Evolutionary conservation across 2,797 vertebrate genomes (phyloP).

Genomic region (Simalia tracyae): DNA sequence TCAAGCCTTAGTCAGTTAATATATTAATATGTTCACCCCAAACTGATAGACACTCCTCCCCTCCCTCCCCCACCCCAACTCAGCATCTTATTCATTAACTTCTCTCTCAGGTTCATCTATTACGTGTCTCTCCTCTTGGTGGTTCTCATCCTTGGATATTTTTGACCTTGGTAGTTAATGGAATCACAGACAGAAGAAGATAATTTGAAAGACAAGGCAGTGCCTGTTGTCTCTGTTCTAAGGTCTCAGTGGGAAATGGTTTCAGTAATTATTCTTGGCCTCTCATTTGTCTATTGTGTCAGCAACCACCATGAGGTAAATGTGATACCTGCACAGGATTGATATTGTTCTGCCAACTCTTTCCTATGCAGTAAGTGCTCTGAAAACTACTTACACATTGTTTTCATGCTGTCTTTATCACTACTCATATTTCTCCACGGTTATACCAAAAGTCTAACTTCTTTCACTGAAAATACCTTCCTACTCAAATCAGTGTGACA

Average conservation of each 20-base stretch:
- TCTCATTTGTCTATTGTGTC: constrained; percentile 35
- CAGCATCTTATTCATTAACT: constrained; percentile 5
- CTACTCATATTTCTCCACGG: background rate
- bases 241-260: constrained; percentile 30
- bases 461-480: background rate
- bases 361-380: constrained; percentile 10
- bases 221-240: constrained; percentile 6
- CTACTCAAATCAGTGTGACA: background rate
- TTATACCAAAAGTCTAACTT: background rate
- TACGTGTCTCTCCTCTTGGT: constrained; percentile 1
- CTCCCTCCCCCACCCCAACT: background rate
- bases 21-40: background rate
- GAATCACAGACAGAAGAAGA: constrained; percentile 21
- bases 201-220: constrained; percentile 4
- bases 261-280: constrained; percentile 30
- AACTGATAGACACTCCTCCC: constrained; percentile 3
- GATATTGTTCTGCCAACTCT: constrained; percentile 20
- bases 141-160: constrained; percentile 9
- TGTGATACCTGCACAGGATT: constrained; percentile 5
- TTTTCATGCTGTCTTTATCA: background rate
- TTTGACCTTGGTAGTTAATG: constrained; percentile 27
- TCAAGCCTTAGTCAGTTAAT: background rate
- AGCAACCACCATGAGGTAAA: constrained; percentile 32
- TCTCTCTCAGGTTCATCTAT: background rate
- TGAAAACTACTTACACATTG: background rate